phyloP scores from a whole-genome alignment of 2,797 vertebrate species.

The Sparidentex hasta region DNA sequence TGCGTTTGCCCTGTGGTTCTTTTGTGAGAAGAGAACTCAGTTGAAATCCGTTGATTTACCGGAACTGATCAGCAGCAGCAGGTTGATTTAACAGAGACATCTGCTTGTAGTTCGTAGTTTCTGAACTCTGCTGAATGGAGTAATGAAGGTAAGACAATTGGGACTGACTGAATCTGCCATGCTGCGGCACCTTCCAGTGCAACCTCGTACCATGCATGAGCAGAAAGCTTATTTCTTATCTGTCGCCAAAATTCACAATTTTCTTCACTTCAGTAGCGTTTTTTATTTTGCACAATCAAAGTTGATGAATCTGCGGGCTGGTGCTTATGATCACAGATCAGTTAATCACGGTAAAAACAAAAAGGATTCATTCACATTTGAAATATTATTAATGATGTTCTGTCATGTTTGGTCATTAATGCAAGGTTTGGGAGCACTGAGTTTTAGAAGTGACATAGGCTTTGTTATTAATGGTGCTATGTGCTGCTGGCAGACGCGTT shows the following conservation, averaged over 20 bases:
- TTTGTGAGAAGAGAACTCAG: neutral
- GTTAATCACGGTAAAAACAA: neutral
- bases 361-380: neutral
- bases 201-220: neutral
- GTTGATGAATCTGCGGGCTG: conserved; percentile 1
- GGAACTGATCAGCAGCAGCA: conserved; percentile 23
- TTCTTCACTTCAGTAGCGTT: neutral
- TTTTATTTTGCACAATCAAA: conserved; percentile 37
- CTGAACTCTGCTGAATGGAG: conserved; percentile 26
- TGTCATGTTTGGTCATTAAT: neutral
- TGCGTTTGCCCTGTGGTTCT: conserved; percentile 1
- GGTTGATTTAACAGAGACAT: conserved; percentile 66
- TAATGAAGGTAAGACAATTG: conserved; percentile 26
- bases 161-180: conserved; percentile 27
- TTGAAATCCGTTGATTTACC: conserved; percentile 9
- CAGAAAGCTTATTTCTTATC: neutral
- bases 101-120: conserved; percentile 62
- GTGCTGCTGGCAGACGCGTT: conserved; percentile 18
- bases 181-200: conserved; percentile 14
- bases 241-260: neutral
- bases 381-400: neutral
- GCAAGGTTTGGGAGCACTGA: conserved; percentile 7
- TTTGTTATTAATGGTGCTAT: conserved; percentile 39
- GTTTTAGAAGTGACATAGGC: conserved; percentile 12
- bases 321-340: conserved; percentile 6